Base-by-base conservation (phyloP, 2,797 vertebrate genomes). In the Todus mexicanus region DNA sequence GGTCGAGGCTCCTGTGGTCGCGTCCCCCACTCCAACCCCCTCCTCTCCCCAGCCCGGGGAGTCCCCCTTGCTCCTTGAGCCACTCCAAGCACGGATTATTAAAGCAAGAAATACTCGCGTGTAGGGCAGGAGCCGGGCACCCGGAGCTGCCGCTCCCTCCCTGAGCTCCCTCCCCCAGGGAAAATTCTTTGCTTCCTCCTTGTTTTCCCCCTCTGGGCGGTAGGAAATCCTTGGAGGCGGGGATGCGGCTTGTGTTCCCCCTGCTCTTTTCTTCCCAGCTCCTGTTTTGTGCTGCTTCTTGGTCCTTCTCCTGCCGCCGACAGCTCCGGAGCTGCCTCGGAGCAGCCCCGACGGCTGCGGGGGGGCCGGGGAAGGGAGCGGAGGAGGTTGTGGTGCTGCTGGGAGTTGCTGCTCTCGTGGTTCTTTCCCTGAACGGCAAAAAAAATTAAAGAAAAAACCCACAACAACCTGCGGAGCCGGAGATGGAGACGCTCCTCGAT, bases 81-180 rank as follows among this genome's bases (percentile, higher is more conserved):
- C 43, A 42, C 92, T 72, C 71, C 31, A 59, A 89, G 88, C 81
- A 31, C 26, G 56, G 85, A 74, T 87, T 78, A 78, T 40, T 38
- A 22, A 74, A 74, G 73, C 15, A 84, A 94, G 56, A 92, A 96
- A 96, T 95, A 91, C 81, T 72, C 57, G 93, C 95, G 65, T 37
- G 56, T 68, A 38, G 19, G 31, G 95, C 86, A 59, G 56, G 68
- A 73, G 65, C 59, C 35, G 15, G 78, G 75, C 83, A 71, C 91
- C 73, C 38, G 37, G 50, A n/a, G 77, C 71, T 75, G 26, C 53
- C n/a, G n/a, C 84, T 73, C 70, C 2, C 29, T 54, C 56, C 91
- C 89, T 3, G 37, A 81, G 65, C 38, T 93, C 89, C 94, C 89
- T 82, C 92, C 91, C 95, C 89, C 84, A 27, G 74, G 1, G 54